Percentiles rank a stretch among this genome's conserved stretches.
Conservation (phyloP, 2,888 invertebrate species). For the Abrostola tripartita region DNA sequence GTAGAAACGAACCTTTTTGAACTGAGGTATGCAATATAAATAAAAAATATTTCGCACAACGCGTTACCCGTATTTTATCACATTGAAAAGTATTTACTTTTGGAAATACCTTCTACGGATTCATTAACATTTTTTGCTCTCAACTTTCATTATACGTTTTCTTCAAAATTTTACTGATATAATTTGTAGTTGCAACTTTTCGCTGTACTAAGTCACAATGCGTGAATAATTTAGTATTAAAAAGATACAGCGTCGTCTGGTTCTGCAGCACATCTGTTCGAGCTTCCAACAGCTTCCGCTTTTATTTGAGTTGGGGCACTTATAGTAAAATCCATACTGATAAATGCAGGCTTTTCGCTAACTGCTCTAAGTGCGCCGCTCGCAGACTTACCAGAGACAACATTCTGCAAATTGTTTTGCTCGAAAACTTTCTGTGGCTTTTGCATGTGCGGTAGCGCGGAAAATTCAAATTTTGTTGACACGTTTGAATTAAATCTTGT, state of each 20-base stretch:
- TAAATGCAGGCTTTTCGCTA: conserved; percentile 45
- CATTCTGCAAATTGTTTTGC: conserved; percentile 35
- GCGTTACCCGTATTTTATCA: conserved; percentile 13
- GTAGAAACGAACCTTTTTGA: conserved; percentile 12
- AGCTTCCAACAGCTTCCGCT: conserved; percentile 36
- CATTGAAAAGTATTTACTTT: conserved; percentile 9
- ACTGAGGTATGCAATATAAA: conserved; percentile 35
- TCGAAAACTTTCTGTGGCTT: conserved; percentile 30
- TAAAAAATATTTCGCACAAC: conserved; percentile 18
- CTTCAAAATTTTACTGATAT: neutral
- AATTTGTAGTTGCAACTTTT: neutral
- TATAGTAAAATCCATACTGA: conserved; percentile 44
- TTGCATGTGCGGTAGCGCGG: conserved; percentile 1
- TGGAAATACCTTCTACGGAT: conserved; percentile 4
- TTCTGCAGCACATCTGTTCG: conserved; percentile 27
- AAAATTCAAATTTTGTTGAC: conserved; percentile 27
- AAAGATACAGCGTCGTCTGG: conserved; percentile 3
- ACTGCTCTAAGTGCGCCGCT: conserved; percentile 41
- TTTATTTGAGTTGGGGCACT: conserved; percentile 54
- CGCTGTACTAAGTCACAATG: conserved; percentile 6
- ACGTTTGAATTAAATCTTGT: conserved; percentile 35
- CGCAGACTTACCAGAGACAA: conserved; percentile 23
- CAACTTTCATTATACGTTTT: conserved; percentile 3
- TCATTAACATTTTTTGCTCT: neutral
- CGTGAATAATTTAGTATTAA: conserved; percentile 16